Evolutionary conservation across 2,113 vertebrate species (phyloP).

Genomic region (Peromyscus polionotus): DNA sequence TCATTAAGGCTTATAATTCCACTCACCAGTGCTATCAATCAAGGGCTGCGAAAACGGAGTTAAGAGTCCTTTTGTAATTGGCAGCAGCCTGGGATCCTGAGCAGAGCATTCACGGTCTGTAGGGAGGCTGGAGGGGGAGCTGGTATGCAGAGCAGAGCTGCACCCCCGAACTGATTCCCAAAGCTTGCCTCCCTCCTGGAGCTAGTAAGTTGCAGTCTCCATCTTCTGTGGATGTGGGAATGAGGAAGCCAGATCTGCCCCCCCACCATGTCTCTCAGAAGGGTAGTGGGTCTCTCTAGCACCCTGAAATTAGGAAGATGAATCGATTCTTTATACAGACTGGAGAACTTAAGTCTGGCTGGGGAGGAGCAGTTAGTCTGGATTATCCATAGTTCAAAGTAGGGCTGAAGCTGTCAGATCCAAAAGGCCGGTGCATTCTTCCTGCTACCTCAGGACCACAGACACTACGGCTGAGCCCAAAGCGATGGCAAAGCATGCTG

Average conservation of each 20-base stretch:
- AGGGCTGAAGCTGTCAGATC: background rate
- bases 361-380: background rate
- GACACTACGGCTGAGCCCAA: background rate
- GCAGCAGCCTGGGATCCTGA: conserved; percentile 76
- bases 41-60: conserved; percentile 77
- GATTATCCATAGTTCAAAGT: background rate
- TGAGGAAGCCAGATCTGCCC: conserved; percentile 2
- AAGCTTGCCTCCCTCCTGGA: background rate
- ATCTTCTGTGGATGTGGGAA: background rate
- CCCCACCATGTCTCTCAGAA: background rate
- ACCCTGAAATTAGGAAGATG: background rate
- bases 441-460: background rate
- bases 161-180: background rate
- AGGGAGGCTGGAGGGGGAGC: conserved; percentile 49
- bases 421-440: background rate
- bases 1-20: conserved; percentile 86
- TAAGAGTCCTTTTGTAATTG: conserved; percentile 84
- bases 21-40: conserved; percentile 85
- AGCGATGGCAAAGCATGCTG: background rate
- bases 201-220: background rate
- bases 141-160: background rate
- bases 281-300: background rate
- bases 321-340: background rate
- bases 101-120: conserved; percentile 50
- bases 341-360: background rate